Evolutionary conservation across 1,140 invertebrate species (phyloP).

Genomic region (Sogatella furcifera): DNA sequence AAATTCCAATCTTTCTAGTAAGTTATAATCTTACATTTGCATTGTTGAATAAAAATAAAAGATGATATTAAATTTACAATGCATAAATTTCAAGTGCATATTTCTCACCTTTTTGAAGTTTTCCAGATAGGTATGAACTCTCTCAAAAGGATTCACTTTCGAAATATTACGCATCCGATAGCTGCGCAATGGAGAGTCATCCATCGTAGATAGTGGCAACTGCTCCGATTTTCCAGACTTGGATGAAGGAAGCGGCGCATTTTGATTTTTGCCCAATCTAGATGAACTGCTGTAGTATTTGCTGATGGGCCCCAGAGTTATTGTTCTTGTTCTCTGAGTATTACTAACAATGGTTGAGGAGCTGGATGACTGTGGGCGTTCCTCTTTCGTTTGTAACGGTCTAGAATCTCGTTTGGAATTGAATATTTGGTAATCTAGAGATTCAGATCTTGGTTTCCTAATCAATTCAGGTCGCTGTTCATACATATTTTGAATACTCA

Average conservation of each 20-base stretch:
- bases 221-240: background rate
- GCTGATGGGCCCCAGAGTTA: conserved; percentile 5
- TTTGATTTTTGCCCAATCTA: conserved; percentile 1
- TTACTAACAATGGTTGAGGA: background rate
- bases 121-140: too few relatives aligned
- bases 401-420: background rate
- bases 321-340: background rate
- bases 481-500: background rate
- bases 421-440: background rate
- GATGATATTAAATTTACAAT: too few relatives aligned
- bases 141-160: too few relatives aligned
- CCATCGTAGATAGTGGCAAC: too few relatives aligned
- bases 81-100: too few relatives aligned
- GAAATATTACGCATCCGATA: too few relatives aligned
- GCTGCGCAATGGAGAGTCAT: too few relatives aligned
- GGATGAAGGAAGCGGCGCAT: background rate
- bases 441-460: background rate
- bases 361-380: background rate
- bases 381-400: background rate
- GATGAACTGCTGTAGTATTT: conserved; percentile 9
- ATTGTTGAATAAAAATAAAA: too few relatives aligned
- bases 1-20: too few relatives aligned
- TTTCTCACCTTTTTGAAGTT: too few relatives aligned
- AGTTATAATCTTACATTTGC: too few relatives aligned
- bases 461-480: background rate